Base-by-base conservation (phyloP, 2,797 vertebrate species). In the Anolis apletophallus region DNA sequence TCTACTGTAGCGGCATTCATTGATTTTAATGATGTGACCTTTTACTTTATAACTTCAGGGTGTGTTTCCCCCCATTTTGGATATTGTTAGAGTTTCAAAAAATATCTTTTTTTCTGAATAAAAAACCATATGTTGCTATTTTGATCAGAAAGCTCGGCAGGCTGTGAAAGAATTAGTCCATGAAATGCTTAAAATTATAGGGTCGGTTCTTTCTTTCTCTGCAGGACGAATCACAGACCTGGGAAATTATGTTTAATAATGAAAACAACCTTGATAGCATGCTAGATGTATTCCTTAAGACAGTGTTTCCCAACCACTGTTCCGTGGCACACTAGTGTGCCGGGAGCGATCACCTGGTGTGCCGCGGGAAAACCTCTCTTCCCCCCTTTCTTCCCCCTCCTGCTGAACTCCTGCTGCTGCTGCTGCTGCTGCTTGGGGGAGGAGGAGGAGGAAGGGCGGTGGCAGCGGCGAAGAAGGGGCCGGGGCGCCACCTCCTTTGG, bases 71-170 rank as follows among this genome's bases (percentile, higher is more conserved):
- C 23, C 21, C 26, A 23, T 67, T 16, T 61, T 40, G 64, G 14
- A 76, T 59, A 85, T 87, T 88, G 74, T 82, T 82, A 64, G 76
- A 55, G 46, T 61, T 87, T 57, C 40, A 55, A 77, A 86, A 46
- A 89, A 59, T 26, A 86, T 64, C 34, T 59, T 83, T 77, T 61
- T 83, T 46, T 8, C 46, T 77, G 88, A 87, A 92, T 86, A 80
- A 29, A n/a, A 94, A 92, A 91, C 72, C 54, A 57, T n/a, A 32
- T 75, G 34, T 71, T 88, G 76, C 87, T 84, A 88, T 87, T 92
- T 92, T 77, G 86, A 80, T 72, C 32, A 36, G 88, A 77, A 0
- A 1, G 2, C 67, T 92, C 88, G 17, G 57, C 74, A 83, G 64
- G 55, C 71, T 92, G 88, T 84, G 71, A 79, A 87, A 87, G 75